Percentiles rank a stretch among this genome's conserved stretches.
These are phyloP conservation scores for Drosophila setifemur DNA, from an alignment of 1,140 invertebrate genomes.

Conservation along the genomic window DNA sequence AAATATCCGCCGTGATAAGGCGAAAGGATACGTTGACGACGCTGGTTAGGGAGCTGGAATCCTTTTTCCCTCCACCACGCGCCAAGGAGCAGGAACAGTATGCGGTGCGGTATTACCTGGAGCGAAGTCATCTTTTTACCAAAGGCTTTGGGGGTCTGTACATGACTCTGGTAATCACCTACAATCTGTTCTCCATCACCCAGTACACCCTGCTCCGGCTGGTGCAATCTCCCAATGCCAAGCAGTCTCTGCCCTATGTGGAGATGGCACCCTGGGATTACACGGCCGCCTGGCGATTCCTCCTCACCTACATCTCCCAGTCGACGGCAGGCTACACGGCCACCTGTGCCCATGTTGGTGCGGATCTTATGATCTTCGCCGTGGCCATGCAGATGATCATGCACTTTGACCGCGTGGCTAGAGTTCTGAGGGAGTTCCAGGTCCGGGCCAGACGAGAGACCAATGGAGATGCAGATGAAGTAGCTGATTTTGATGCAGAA, in stretches of 20 bases:
- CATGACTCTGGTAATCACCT: conserved; percentile 37
- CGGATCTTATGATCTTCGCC: conserved; percentile 56
- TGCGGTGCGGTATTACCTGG: conserved; percentile 13
- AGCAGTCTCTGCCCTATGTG: conserved; percentile 41
- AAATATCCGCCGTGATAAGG: conserved; percentile 48
- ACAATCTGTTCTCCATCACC: conserved; percentile 49
- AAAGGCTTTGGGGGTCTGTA: conserved; percentile 38
- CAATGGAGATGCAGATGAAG: background rate
- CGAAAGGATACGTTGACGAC: conserved; percentile 22
- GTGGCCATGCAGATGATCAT: conserved; percentile 58
- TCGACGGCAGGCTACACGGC: conserved; percentile 44
- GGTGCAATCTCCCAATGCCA: conserved; percentile 1
- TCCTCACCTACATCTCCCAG: conserved; percentile 37
- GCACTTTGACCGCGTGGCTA: conserved; percentile 57
- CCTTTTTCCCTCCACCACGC: conserved; percentile 31
- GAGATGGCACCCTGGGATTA: conserved; percentile 50
- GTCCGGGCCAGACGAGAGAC: background rate
- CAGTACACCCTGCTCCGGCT: conserved; percentile 21
- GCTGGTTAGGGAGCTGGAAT: conserved; percentile 34
- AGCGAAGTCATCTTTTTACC: conserved; percentile 7
- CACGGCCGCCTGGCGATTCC: conserved; percentile 20
- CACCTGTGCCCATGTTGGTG: conserved; percentile 51
- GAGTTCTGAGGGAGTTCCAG: conserved; percentile 9
- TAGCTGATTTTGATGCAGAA: too few species aligned
- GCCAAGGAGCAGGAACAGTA: conserved; percentile 23